These are phyloP conservation scores for Chrysina gloriosa DNA, from an alignment of 2,888 invertebrate genomes.

Conservation along the genomic window DNA sequence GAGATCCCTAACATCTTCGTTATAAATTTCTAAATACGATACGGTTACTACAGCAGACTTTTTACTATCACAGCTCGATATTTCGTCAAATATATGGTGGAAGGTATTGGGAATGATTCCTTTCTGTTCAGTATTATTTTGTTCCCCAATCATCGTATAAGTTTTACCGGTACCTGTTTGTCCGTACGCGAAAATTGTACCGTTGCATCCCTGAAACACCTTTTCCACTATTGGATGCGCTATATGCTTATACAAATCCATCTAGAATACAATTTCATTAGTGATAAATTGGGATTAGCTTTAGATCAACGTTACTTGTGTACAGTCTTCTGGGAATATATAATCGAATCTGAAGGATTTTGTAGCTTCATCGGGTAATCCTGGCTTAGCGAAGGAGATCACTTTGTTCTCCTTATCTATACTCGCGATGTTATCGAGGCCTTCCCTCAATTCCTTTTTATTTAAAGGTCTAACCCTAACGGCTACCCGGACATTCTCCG, in stretches of 20 bases:
- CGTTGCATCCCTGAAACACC: slow-evolving; percentile 81
- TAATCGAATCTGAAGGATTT: slow-evolving; percentile 68
- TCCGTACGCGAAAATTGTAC: slow-evolving; percentile 92
- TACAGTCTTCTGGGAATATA: slow-evolving; percentile 88
- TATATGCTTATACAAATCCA: slow-evolving; percentile 73
- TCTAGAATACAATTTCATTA: neutral
- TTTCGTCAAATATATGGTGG: slow-evolving; percentile 73
- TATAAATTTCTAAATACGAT: slow-evolving; percentile 90
- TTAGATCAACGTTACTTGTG: slow-evolving; percentile 76
- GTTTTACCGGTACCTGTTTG: slow-evolving; percentile 93
- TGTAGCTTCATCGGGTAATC: slow-evolving; percentile 75
- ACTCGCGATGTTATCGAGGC: slow-evolving; percentile 78
- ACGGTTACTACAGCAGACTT: slow-evolving; percentile 67
- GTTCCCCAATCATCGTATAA: slow-evolving; percentile 81
- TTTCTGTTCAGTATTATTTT: slow-evolving; percentile 67
- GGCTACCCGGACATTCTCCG: slow-evolving; percentile 95
- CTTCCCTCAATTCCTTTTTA: slow-evolving; percentile 81
- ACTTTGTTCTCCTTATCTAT: slow-evolving; percentile 70
- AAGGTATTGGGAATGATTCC: slow-evolving; percentile 84
- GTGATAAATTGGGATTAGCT: neutral
- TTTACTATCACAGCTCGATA: neutral
- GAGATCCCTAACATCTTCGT: slow-evolving; percentile 84
- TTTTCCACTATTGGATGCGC: slow-evolving; percentile 79
- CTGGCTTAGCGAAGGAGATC: neutral
- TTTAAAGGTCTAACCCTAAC: slow-evolving; percentile 95